These are phyloP conservation scores for Percopsis transmontana DNA, from an alignment of 2,113 vertebrate species.

Conservation along the genomic window DNA sequence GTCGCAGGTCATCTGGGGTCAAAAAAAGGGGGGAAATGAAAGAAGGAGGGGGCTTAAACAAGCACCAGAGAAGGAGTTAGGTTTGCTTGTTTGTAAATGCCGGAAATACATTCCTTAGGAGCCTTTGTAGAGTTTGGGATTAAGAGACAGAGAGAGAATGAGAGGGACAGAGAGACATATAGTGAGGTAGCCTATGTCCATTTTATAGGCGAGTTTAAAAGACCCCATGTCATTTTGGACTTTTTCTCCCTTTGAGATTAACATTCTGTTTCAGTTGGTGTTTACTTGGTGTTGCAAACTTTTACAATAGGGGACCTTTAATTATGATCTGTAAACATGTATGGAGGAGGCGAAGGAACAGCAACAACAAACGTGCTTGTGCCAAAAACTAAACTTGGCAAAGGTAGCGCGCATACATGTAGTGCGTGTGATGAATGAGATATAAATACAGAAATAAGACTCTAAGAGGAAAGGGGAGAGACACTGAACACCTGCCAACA, in stretches of 20 bases:
- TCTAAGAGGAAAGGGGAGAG: neutral
- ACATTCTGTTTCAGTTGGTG: no score
- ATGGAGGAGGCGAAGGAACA: constrained; percentile 1
- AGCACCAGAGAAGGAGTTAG: neutral
- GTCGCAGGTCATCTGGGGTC: constrained; percentile 52
- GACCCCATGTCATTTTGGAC: no score
- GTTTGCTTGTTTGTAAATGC: neutral
- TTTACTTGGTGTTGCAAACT: no score
- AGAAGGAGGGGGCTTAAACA: constrained; percentile 1
- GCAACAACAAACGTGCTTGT: neutral
- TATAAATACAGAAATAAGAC: constrained; percentile 15
- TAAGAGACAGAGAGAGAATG: neutral
- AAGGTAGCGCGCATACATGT: neutral
- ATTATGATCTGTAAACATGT: neutral
- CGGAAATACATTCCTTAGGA: constrained; percentile 1
- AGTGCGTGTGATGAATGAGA: constrained; percentile 12
- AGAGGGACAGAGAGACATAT: constrained; percentile 6
- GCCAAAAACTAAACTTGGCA: constrained; percentile 16
- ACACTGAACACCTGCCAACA: neutral
- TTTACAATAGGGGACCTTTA: no score
- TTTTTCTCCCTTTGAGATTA: no score
- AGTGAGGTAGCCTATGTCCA: neutral
- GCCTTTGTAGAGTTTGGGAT: neutral
- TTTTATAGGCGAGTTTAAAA: no score
- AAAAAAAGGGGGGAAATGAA: neutral